Evolutionary conservation across 1,140 invertebrate species (phyloP), one percentile per base, ranked within the genome.

Genomic region (Eriocheir sinensis): DNA sequence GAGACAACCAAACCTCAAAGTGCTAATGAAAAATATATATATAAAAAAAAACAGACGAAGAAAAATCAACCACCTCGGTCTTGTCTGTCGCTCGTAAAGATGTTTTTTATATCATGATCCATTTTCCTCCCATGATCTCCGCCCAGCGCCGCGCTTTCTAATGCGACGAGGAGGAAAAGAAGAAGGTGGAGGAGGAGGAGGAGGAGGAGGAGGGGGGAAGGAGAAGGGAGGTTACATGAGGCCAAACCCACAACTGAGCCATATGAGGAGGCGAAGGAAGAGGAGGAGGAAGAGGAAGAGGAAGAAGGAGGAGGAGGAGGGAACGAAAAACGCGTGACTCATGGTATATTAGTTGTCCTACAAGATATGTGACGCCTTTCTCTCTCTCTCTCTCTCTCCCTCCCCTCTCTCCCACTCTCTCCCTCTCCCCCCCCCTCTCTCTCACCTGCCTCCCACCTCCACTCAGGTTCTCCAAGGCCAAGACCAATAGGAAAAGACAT

Each of bases 401-500:
- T 72, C 53, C 27, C 27, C 53, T 72, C 53, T 72, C 60, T 72
- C 60, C n/a, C 60, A n/a, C 60, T 72, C 60, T 72, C 60, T 72
- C 60, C n/a, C 60, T 72, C 60, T 72, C 60, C n/a, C 60, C n/a
- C 27, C 8, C 60, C 44, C 4, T 15, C 44, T 48, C 4, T 15
- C 44, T 48, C 44, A 15, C 44, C 15, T 48, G 4, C 44, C 4
- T 48, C 44, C 4, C 44, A 8, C n/a, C n/a, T n/a, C n/a, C n/a
- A n/a, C n/a, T n/a, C n/a, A n/a, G n/a, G 44, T 48, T 48, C 15
- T n/a, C 60, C n/a, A 21, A 72, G 36, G 27, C 89, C 53, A 38
- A 72, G 72, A 90, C 53, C 53, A 72, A 34, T n/a, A 27, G 21
- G 21, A 41, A 83, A 48, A 83, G 81, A 93, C 12, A 81, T 41